Percentiles rank a stretch among this genome's conserved stretches.
These are phyloP conservation scores for Nemoura dubitans DNA, from an alignment of 2,888 invertebrate genomes.

Conservation along the genomic window DNA sequence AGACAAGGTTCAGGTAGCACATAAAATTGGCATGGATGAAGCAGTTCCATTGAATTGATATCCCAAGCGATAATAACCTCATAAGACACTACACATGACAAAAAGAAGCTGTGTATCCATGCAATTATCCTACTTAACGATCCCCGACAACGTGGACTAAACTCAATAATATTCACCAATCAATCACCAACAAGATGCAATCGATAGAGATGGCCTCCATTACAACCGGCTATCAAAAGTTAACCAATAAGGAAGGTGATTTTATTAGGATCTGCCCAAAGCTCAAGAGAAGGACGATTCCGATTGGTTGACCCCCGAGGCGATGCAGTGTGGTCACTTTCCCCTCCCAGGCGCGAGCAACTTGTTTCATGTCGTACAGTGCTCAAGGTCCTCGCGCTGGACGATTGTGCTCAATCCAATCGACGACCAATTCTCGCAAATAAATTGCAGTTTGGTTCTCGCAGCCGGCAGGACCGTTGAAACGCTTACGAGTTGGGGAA, in stretches of 20 bases:
- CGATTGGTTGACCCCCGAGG: constrained; percentile 45
- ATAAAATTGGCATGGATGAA: no score
- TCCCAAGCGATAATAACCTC: not conserved
- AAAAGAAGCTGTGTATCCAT: not conserved
- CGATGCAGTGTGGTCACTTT: constrained; percentile 46
- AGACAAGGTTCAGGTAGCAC: no score
- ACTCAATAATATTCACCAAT: constrained; percentile 33
- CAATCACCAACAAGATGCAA: constrained; percentile 27
- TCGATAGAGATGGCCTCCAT: constrained; percentile 37
- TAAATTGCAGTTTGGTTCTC: not conserved
- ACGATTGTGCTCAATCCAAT: not conserved
- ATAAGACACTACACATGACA: not conserved
- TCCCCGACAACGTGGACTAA: constrained; percentile 32
- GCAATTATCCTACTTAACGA: constrained; percentile 36
- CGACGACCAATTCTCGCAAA: not conserved
- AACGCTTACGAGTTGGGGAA: not conserved
- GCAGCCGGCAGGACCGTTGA: not conserved
- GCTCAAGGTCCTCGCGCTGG: constrained; percentile 23
- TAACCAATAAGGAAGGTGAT: constrained; percentile 33
- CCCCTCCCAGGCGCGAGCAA: constrained; percentile 38
- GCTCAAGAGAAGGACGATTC: not conserved
- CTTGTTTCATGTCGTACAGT: constrained; percentile 14
- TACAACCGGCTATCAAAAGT: not conserved
- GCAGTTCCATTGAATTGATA: no score
- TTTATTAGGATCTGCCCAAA: constrained; percentile 31